Conservation (phyloP, 2,797 vertebrate genomes). For the Gila robusta region DNA sequence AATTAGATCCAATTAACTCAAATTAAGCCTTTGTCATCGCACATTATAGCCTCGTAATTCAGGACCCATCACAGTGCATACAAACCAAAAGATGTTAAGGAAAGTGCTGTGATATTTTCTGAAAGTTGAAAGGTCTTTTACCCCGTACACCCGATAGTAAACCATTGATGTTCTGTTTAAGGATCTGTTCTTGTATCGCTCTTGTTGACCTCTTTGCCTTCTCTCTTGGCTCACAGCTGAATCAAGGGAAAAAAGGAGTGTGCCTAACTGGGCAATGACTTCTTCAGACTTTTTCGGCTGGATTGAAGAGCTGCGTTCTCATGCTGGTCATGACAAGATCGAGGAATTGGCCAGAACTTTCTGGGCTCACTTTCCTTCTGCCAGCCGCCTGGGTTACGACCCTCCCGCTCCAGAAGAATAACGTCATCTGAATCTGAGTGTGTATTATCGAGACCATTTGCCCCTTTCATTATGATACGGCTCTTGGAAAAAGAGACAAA, state of each 20-base stretch:
- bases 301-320: conserved; percentile 73
- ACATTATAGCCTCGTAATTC: neutral
- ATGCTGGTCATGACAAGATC: conserved; percentile 72
- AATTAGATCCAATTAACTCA: neutral
- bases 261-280: conserved; percentile 76
- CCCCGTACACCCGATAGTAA: neutral
- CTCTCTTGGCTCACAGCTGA: conserved; percentile 51
- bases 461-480: neutral
- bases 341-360: conserved; percentile 74
- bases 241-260: conserved; percentile 63
- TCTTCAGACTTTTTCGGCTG: conserved; percentile 76
- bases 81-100: neutral
- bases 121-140: neutral
- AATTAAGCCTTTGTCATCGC: neutral
- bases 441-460: conserved; percentile 7
- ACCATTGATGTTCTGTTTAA: neutral
- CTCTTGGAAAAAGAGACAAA: conserved; percentile 8
- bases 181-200: neutral
- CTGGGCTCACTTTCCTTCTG: conserved; percentile 78
- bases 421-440: neutral
- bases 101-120: neutral
- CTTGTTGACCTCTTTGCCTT: neutral
- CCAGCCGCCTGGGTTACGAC: conserved; percentile 73
- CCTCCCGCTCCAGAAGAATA: conserved; percentile 68
- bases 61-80: neutral